Conservation (phyloP, 2,113 vertebrate species). For the Rhinolophus sinicus region DNA sequence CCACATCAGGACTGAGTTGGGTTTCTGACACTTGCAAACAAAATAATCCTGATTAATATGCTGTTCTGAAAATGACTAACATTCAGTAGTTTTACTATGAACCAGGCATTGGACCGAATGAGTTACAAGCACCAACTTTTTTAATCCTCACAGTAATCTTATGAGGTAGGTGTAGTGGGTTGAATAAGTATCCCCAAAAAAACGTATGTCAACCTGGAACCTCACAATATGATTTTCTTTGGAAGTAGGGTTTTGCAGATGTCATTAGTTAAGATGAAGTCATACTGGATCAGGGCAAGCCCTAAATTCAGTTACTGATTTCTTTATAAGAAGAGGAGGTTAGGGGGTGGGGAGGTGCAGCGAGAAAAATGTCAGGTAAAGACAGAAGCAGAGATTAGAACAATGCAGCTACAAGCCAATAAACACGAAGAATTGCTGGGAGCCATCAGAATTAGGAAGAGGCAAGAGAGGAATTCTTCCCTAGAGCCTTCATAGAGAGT, state of each 20-base stretch:
- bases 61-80: conserved; percentile 1
- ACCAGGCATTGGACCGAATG: neutral
- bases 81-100: neutral
- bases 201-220: neutral
- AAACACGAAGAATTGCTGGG: neutral
- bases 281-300: neutral
- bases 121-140: neutral
- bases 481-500: neutral
- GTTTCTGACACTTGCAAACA: neutral
- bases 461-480: neutral
- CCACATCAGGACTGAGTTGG: neutral
- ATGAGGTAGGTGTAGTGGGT: neutral
- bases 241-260: neutral
- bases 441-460: neutral
- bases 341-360: neutral
- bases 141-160: neutral
- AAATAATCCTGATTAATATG: neutral
- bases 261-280: neutral
- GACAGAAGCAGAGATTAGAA: neutral
- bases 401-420: neutral
- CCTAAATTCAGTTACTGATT: neutral
- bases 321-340: neutral
- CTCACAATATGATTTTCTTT: neutral
- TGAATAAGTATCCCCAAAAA: neutral
- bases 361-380: neutral